Evolutionary conservation across 2,888 invertebrate species (phyloP), one percentile per base, ranked within the genome.

Genomic region (Drosophila longiperda): DNA sequence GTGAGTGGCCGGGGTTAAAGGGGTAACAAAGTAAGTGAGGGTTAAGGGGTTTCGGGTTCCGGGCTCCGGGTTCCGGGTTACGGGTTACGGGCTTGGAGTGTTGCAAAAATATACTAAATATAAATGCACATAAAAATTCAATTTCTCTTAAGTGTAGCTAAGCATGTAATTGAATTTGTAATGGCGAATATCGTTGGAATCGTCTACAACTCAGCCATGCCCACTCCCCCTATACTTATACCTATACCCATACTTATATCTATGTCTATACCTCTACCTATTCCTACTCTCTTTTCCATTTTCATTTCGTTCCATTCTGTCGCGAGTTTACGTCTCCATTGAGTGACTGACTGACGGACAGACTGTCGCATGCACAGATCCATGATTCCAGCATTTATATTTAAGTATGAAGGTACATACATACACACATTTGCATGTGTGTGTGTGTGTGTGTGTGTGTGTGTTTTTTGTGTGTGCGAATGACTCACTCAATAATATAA

Each of bases 81-180:
- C 12, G 65, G 67, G 52, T 57, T 48, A 32, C 49, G 50, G 50
- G 58, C 48, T 53, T 32, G 52, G 74, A 65, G 73, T 76, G 77
- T 75, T 77, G 82, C 78, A 85, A 82, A 83, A 78, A 86, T 82
- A 87, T 83, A 87, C 82, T 87, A 86, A 85, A 78, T 76, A 79
- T 76, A 82, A 87, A 85, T 85, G 85, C 85, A 85, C 85, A 89
- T 88, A 87, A 85, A 90, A 90, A 87, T 90, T 89, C 89, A 87
- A 80, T 89, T 89, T 85, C 82, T 83, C 89, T 86, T 91, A 90
- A 91, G 90, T 90, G 91, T 89, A 91, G 87, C 91, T 91, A 85
- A 91, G 91, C 91, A 91, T 91, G 91, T 91, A 91, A 91, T 91
- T 91, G 91, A 91, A 91, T 91, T 91, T 90, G 89, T 91, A 91